phyloP scores from a whole-genome alignment of 2,797 vertebrate species.

The Malacoraja senta region DNA sequence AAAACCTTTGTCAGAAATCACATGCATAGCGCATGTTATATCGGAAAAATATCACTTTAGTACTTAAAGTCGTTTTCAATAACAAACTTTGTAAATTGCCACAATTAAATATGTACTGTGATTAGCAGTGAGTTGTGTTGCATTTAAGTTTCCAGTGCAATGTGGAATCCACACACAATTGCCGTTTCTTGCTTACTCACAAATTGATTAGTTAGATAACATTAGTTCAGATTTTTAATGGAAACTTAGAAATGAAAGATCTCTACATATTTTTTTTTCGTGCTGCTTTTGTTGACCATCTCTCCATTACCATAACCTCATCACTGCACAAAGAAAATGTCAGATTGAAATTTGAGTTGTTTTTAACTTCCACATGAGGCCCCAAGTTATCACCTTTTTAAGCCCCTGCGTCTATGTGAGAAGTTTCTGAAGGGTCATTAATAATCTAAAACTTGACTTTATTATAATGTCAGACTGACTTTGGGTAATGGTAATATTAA shows the following conservation, averaged over 20 bases:
- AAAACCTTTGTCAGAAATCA: not conserved
- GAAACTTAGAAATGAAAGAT: not conserved
- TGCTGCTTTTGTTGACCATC: not conserved
- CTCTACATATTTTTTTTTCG: not conserved
- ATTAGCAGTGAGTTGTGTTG: not conserved
- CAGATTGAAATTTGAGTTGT: slow-evolving; percentile 21
- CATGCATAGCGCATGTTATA: not conserved
- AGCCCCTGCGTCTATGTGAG: slow-evolving; percentile 1
- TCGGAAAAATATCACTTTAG: not conserved
- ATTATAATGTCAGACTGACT: not conserved
- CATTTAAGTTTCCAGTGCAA: not conserved
- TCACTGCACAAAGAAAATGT: not conserved
- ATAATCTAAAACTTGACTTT: not conserved
- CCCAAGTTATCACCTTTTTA: not conserved
- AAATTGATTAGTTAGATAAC: not conserved
- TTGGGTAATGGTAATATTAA: not conserved
- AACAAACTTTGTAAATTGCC: not conserved
- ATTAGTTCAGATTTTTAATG: not conserved
- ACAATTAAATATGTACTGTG: not conserved
- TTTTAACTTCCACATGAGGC: not conserved
- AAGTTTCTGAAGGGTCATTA: slow-evolving; percentile 19
- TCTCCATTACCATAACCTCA: not conserved
- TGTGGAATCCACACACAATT: not conserved
- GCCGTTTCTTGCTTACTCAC: not conserved
- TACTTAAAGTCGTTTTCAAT: not conserved